Percentiles rank a stretch among this genome's conserved stretches.
Conservation (phyloP, 2,113 vertebrate genomes). For the Alectura lathami region DNA sequence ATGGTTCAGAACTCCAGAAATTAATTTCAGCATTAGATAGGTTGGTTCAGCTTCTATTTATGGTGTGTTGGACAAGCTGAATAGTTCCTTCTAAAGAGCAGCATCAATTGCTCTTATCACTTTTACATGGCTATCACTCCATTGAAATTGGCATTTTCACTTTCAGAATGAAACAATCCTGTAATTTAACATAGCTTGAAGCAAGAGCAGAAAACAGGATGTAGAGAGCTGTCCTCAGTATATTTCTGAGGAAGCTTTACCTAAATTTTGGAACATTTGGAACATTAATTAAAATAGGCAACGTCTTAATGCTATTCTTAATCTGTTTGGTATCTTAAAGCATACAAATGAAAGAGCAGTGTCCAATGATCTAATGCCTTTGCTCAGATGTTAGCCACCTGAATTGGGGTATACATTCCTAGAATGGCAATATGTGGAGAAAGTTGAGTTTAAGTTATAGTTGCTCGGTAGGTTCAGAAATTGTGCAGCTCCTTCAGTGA, state of each 20-base stretch:
- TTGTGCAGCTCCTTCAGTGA: neutral
- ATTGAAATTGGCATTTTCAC: conserved; percentile 2
- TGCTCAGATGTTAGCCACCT: neutral
- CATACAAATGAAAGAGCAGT: neutral
- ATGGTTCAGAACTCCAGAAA: neutral
- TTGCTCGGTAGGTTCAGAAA: neutral
- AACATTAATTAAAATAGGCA: neutral
- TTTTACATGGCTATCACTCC: neutral
- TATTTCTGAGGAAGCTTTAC: neutral
- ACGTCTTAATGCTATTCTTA: neutral
- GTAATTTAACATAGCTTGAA: neutral
- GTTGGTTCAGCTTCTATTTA: neutral
- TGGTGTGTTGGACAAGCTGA: neutral
- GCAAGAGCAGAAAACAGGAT: neutral
- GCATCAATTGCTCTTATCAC: neutral
- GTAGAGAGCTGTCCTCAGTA: neutral
- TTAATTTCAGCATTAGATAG: neutral
- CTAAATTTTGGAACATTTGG: neutral
- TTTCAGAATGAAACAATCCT: neutral
- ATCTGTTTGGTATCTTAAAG: neutral
- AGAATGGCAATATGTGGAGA: neutral
- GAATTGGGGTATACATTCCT: neutral
- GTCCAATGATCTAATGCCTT: neutral
- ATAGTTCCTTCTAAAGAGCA: neutral
- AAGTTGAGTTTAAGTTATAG: neutral